Conservation (phyloP, 2,797 vertebrate species). For the Oreochromis grahami region DNA sequence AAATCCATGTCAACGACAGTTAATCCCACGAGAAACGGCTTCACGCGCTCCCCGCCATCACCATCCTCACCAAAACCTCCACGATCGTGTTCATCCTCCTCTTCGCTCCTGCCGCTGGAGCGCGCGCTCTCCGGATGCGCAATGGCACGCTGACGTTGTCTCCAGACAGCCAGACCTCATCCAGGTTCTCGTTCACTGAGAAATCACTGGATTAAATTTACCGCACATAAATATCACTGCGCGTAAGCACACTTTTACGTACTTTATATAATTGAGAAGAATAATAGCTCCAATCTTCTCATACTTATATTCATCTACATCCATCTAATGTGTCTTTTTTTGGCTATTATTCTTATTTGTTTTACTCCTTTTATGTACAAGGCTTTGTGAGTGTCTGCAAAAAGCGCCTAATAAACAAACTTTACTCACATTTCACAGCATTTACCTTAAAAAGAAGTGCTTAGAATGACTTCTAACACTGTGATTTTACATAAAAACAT, state of each 20-base stretch:
- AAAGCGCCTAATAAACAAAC: background rate
- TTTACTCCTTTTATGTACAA: background rate
- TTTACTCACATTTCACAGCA: background rate
- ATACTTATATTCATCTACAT: background rate
- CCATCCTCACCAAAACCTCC: background rate
- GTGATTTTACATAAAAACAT: background rate
- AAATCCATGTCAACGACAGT: background rate
- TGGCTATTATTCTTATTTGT: background rate
- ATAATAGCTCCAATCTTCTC: background rate
- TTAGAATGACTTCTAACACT: background rate
- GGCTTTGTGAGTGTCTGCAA: background rate
- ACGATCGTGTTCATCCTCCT: background rate
- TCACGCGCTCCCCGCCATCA: conserved; percentile 3
- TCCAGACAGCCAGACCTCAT: background rate
- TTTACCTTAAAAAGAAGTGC: background rate
- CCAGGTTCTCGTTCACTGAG: background rate
- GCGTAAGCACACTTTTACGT: background rate
- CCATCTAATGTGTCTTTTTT: background rate
- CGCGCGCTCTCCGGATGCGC: conserved; percentile 26
- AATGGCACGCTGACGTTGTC: background rate
- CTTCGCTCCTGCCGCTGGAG: background rate
- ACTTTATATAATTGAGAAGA: background rate
- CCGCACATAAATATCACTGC: background rate
- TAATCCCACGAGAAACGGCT: background rate
- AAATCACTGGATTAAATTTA: background rate